These are phyloP conservation scores for Pantherophis alleghaniensis DNA, from an alignment of 2,797 vertebrate genomes.

Conservation along the genomic window DNA sequence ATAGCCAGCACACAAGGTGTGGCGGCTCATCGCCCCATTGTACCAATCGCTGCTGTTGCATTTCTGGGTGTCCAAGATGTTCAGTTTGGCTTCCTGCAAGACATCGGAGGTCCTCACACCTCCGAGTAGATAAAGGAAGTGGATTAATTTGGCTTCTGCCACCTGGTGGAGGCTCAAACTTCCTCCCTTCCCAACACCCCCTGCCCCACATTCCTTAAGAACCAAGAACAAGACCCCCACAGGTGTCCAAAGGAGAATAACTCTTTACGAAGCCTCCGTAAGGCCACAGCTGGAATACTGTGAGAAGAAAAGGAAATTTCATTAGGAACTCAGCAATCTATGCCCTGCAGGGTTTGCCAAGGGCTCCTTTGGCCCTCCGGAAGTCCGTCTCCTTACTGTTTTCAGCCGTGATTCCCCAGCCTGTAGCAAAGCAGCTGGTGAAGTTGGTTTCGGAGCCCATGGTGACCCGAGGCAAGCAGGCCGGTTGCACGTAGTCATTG, in stretches of 20 bases:
- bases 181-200: too few species aligned
- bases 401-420: constrained; percentile 36
- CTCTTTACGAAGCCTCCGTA: background rate
- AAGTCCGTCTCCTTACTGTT: constrained; percentile 7
- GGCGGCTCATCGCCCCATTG: background rate
- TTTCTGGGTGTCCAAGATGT: background rate
- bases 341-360: background rate
- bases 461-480: constrained; percentile 21
- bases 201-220: background rate
- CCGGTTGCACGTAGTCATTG: constrained; percentile 31
- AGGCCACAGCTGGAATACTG: background rate
- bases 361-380: background rate
- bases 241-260: background rate
- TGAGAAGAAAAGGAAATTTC: background rate
- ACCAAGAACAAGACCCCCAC: background rate
- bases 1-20: constrained; percentile 43
- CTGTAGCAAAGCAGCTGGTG: constrained; percentile 23
- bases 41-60: constrained; percentile 45
- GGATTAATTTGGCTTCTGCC: background rate
- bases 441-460: background rate
- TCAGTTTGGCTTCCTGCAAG: constrained; percentile 42
- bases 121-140: background rate
- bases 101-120: constrained; percentile 22
- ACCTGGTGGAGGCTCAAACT: too few species aligned
- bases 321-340: rapidly evolving